These are phyloP conservation scores for Apis mellifera DNA, from an alignment of 1,140 invertebrate species.

Conservation along the genomic window Amel_HAv3.1 CM009934.2:5907001-5907500, in stretches of 20 bases:
- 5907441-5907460: background rate
- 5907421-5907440: constrained; percentile 54
- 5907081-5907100: background rate
- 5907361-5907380: constrained; percentile 67
- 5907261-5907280: constrained; percentile 44
- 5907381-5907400: constrained; percentile 56
- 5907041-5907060: too few relatives aligned
- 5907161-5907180: constrained; percentile 49
- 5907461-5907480: constrained; percentile 16
- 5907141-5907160: constrained; percentile 42
- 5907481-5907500: constrained; percentile 62
- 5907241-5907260: constrained; percentile 10
- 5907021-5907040: constrained; percentile 24
- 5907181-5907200: constrained; percentile 66
- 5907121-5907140: constrained; percentile 29
- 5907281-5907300: constrained; percentile 45
- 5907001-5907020: background rate
- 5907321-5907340: constrained; percentile 63
- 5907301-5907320: constrained; percentile 62
- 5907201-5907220: constrained; percentile 64
- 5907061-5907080: background rate
- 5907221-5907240: constrained; percentile 59
- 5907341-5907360: constrained; percentile 72
- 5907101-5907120: too few relatives aligned
- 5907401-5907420: constrained; percentile 59